Conservation (phyloP, 2,797 vertebrate genomes). For the Chelmon rostratus region DNA sequence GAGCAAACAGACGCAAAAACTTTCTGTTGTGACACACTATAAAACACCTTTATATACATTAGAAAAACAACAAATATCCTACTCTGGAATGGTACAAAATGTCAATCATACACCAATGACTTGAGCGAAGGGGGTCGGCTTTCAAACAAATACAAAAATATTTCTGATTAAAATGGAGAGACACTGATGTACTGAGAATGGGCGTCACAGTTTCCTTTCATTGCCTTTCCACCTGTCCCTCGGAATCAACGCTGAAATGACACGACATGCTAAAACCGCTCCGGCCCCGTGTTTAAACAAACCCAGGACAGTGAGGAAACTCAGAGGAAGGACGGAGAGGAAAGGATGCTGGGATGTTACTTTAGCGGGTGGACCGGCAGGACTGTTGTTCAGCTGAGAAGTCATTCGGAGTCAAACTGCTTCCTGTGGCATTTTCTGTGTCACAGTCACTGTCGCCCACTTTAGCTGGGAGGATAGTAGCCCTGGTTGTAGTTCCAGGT, state of each 20-base stretch:
- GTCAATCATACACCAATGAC: constrained; percentile 55
- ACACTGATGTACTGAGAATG: constrained; percentile 40
- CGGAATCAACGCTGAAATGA: constrained; percentile 41
- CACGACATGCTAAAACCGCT: constrained; percentile 24
- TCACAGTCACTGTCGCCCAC: constrained; percentile 9
- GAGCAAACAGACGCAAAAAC: constrained; percentile 18
- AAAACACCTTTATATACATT: constrained; percentile 83
- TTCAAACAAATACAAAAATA: constrained; percentile 79
- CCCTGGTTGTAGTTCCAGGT: constrained; percentile 90
- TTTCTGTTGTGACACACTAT: constrained; percentile 62
- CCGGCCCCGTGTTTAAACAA: constrained; percentile 6
- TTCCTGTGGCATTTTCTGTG: constrained; percentile 39
- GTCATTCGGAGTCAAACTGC: constrained; percentile 29
- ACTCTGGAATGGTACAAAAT: constrained; percentile 79
- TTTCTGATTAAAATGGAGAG: constrained; percentile 72
- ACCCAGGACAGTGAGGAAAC: constrained; percentile 52
- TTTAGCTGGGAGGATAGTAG: constrained; percentile 88
- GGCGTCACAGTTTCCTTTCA: constrained; percentile 23
- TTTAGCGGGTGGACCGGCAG: constrained; percentile 32
- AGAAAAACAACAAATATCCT: constrained; percentile 69
- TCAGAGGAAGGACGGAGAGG: constrained; percentile 56
- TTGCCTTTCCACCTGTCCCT: constrained; percentile 32
- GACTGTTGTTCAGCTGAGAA: constrained; percentile 36
- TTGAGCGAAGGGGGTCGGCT: constrained; percentile 42
- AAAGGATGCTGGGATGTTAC: constrained; percentile 49